These are phyloP conservation scores for Itoplectis maculator DNA, from an alignment of 2,888 invertebrate species.

Conservation along the genomic window DNA sequence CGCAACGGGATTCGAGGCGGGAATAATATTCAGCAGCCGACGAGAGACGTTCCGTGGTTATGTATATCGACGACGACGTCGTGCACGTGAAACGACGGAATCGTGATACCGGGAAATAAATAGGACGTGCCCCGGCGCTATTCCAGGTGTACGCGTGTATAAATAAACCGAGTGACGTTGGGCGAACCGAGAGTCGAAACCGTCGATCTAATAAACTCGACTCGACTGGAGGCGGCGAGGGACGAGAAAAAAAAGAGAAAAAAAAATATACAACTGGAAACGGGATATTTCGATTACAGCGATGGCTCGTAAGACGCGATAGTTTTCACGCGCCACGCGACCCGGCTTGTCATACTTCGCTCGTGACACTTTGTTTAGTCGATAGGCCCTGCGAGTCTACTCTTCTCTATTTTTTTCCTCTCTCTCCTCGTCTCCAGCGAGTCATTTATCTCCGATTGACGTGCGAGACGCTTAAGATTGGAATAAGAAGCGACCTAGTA, in stretches of 20 bases:
- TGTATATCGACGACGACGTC: constrained; percentile 9
- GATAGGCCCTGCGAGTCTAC: constrained; percentile 71
- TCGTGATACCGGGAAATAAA: constrained; percentile 70
- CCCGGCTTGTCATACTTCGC: constrained; percentile 72
- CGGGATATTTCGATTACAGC: constrained; percentile 70
- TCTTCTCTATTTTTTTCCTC: no score
- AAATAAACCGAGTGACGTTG: constrained; percentile 53
- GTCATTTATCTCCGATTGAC: constrained; percentile 55
- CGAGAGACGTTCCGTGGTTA: no score
- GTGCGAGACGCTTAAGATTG: constrained; percentile 32
- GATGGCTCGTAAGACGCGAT: constrained; percentile 66
- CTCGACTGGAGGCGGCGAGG: constrained; percentile 41
- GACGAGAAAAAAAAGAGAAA: constrained; percentile 51
- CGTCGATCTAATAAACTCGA: constrained; percentile 71
- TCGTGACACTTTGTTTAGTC: constrained; percentile 81
- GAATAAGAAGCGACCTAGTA: constrained; percentile 19
- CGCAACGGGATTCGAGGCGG: no score
- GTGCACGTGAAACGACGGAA: constrained; percentile 41
- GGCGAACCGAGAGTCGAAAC: constrained; percentile 62
- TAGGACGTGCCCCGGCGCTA: constrained; percentile 24
- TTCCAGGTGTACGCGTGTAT: constrained; percentile 51
- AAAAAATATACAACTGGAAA: neutral
- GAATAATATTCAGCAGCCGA: no score
- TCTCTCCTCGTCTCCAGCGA: constrained; percentile 4
- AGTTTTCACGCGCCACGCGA: constrained; percentile 80